Evolutionary conservation across 2,888 invertebrate species (phyloP).

Genomic region (Stomorhina lunata): DNA sequence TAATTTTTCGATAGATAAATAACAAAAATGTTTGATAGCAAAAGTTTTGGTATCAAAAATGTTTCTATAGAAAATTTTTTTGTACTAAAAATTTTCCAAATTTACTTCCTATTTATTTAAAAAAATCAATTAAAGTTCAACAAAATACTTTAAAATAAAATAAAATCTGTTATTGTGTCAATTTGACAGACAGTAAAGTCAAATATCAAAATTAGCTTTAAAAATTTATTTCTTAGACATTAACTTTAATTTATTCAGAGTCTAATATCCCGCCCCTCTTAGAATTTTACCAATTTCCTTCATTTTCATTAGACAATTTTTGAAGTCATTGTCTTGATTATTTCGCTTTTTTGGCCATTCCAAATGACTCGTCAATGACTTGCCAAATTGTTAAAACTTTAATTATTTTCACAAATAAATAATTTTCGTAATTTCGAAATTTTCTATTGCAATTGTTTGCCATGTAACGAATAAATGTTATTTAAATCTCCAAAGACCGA

Average conservation of each 20-base stretch:
- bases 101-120: not conserved
- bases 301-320: not conserved
- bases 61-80: no score
- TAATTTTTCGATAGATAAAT: no score
- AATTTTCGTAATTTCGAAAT: constrained; percentile 50
- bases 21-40: no score
- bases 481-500: constrained; percentile 20
- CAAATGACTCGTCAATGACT: constrained; percentile 67
- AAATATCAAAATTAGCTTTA: constrained; percentile 54
- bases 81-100: no score
- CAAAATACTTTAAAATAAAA: constrained; percentile 26
- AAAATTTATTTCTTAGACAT: constrained; percentile 19
- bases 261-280: not conserved
- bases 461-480: constrained; percentile 20
- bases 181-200: constrained; percentile 51
- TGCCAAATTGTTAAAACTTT: constrained; percentile 73
- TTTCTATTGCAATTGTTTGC: not conserved
- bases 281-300: not conserved
- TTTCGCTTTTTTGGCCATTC: constrained; percentile 46
- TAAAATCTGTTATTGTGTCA: constrained; percentile 35
- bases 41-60: no score
- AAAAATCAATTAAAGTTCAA: constrained; percentile 20
- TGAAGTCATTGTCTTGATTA: constrained; percentile 76
- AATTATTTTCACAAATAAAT: constrained; percentile 74
- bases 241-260: not conserved